A percentile compares a stretch with the other conserved stretches of the same genome.
Evolutionary conservation across 2,888 invertebrate species (phyloP).

Genomic region (Dorcus parallelipipedus): DNA sequence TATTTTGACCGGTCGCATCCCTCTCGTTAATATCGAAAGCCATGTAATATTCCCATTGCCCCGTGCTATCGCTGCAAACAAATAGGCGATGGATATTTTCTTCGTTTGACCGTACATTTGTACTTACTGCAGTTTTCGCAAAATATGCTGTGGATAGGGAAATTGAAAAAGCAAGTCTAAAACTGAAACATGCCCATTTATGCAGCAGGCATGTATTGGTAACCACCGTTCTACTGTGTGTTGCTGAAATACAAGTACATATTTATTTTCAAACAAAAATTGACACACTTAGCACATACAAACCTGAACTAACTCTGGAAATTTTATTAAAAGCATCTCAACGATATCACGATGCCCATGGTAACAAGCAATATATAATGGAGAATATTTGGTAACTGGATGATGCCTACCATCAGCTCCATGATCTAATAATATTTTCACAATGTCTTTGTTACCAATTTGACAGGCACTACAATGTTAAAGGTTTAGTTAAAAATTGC

Average conservation of each 20-base stretch:
- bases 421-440: conserved; percentile 70
- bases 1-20: conserved; percentile 86
- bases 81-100: neutral
- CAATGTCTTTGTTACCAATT: conserved; percentile 75
- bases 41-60: conserved; percentile 77
- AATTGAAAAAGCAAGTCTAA: conserved; percentile 77
- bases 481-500: neutral
- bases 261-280: neutral
- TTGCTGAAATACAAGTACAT: conserved; percentile 53
- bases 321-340: conserved; percentile 70
- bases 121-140: conserved; percentile 57
- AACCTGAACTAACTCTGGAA: conserved; percentile 79
- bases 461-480: conserved; percentile 71
- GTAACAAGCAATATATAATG: conserved; percentile 86
- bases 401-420: conserved; percentile 88
- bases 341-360: conserved; percentile 79
- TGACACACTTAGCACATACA: conserved; percentile 7
- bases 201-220: conserved; percentile 88
- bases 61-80: conserved; percentile 61
- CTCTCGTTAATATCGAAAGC: conserved; percentile 92
- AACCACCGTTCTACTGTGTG: conserved; percentile 90
- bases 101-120: neutral
- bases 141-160: conserved; percentile 71
- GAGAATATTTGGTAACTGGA: conserved; percentile 88
- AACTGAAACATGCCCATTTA: conserved; percentile 78